Evolutionary conservation across 2,113 vertebrate genomes (phyloP).

Genomic region (Camelus dromedarius): DNA sequence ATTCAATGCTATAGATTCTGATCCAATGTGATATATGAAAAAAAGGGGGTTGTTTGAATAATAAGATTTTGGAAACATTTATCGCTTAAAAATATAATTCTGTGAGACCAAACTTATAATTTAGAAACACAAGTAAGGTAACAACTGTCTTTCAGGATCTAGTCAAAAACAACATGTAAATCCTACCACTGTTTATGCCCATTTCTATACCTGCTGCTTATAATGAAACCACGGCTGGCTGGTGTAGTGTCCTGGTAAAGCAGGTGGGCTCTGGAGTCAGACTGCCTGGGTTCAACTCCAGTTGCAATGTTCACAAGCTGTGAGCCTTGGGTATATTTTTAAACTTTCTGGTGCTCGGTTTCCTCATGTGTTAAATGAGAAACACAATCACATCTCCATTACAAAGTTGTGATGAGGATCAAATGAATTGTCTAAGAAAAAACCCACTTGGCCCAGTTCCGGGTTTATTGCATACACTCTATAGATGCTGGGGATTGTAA

Average conservation of each 20-base stretch:
- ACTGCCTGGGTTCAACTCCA: not conserved
- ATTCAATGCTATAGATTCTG: not conserved
- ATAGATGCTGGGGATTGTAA: constrained; percentile 29
- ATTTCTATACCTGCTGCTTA: not conserved
- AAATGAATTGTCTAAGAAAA: constrained; percentile 13
- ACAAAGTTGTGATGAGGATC: constrained; percentile 23
- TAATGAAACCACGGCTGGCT: not conserved
- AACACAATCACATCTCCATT: not conserved
- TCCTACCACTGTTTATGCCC: not conserved
- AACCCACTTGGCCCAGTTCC: not conserved
- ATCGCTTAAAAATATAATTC: constrained; percentile 40
- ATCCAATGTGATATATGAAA: not conserved
- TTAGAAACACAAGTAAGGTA: constrained; percentile 8
- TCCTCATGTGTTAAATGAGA: constrained; percentile 34
- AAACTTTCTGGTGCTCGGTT: not conserved
- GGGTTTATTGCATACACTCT: not conserved
- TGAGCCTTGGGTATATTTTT: not conserved
- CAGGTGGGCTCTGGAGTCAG: not conserved
- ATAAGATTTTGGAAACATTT: not conserved
- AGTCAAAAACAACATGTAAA: not conserved
- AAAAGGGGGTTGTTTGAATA: not conserved
- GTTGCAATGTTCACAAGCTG: not conserved
- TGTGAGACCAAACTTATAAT: constrained; percentile 22
- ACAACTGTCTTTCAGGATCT: not conserved
- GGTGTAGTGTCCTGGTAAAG: not conserved